A percentile compares a stretch with the other conserved stretches of the same genome.
Evolutionary conservation across 2,888 invertebrate species (phyloP).

Genomic region (Caprella mutica): DNA sequence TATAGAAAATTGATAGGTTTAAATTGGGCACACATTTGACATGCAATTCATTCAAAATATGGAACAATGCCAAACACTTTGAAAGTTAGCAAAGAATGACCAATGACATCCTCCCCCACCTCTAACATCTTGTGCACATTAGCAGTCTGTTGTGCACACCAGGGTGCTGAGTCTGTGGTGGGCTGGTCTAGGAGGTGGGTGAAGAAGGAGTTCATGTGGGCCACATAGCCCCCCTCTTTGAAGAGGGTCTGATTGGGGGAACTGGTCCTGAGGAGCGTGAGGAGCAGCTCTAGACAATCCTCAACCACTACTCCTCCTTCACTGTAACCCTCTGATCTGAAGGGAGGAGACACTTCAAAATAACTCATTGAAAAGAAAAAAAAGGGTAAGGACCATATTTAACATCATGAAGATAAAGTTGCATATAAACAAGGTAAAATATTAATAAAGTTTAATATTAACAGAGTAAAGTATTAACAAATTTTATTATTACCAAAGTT

Average conservation of each 20-base stretch:
- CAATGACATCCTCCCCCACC: constrained; percentile 47
- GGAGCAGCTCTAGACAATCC: constrained; percentile 84
- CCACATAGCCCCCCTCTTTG: constrained; percentile 90
- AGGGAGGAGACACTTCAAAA: too few relatives aligned
- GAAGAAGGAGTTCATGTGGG: constrained; percentile 79
- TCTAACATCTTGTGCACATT: constrained; percentile 87
- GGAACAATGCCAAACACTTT: too few relatives aligned
- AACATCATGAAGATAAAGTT: too few relatives aligned
- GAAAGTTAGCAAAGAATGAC: too few relatives aligned
- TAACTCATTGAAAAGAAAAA: too few relatives aligned
- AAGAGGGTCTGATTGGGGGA: constrained; percentile 97
- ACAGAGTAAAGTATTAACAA: too few relatives aligned
- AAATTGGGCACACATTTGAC: background rate
- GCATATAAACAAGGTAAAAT: too few relatives aligned
- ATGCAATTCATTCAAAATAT: too few relatives aligned
- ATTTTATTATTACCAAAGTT: too few relatives aligned
- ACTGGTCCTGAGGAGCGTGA: constrained; percentile 88
- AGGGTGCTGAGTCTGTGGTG: constrained; percentile 45
- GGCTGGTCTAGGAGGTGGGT: constrained; percentile 47
- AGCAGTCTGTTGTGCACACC: constrained; percentile 87
- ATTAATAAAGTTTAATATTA: too few relatives aligned
- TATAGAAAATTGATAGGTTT: background rate
- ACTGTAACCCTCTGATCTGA: constrained; percentile 70
- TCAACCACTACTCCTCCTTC: constrained; percentile 97
- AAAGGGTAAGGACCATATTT: too few relatives aligned